These are phyloP conservation scores for Lycia hirtaria DNA, from an alignment of 2,888 invertebrate species.

Conservation along the genomic window DNA sequence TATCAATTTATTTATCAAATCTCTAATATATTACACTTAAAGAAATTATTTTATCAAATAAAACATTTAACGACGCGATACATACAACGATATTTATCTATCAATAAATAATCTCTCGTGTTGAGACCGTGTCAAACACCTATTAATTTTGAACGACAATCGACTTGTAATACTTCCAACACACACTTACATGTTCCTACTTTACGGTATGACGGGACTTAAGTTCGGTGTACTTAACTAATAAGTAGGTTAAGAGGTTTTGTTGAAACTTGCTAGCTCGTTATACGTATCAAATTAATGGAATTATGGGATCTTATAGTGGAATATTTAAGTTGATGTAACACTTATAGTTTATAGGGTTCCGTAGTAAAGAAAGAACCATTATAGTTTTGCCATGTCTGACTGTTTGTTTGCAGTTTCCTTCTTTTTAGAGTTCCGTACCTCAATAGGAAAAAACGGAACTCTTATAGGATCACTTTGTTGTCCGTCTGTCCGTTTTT, in stretches of 20 bases:
- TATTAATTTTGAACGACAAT: constrained; percentile 12
- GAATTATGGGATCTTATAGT: too few relatives aligned
- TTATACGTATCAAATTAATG: background rate
- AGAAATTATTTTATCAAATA: background rate
- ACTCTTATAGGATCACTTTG: too few relatives aligned
- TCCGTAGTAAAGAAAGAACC: too few relatives aligned
- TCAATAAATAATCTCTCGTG: background rate
- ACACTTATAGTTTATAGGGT: too few relatives aligned
- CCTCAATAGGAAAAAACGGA: too few relatives aligned
- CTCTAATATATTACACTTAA: too few relatives aligned
- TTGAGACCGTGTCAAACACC: background rate
- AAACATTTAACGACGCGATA: background rate
- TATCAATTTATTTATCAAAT: too few relatives aligned
- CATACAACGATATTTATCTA: background rate
- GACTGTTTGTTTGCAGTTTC: too few relatives aligned
- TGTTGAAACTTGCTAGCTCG: background rate
- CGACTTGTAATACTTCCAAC: background rate
- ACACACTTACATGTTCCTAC: background rate
- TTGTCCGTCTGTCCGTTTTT: too few relatives aligned
- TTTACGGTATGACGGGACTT: background rate
- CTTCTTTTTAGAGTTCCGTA: too few relatives aligned
- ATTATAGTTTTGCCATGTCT: too few relatives aligned
- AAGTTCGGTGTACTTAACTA: background rate
- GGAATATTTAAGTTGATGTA: too few relatives aligned
- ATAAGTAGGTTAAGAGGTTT: background rate